Base-by-base conservation (phyloP, 1,140 invertebrate genomes). In the Brachionus angularis region DNA sequence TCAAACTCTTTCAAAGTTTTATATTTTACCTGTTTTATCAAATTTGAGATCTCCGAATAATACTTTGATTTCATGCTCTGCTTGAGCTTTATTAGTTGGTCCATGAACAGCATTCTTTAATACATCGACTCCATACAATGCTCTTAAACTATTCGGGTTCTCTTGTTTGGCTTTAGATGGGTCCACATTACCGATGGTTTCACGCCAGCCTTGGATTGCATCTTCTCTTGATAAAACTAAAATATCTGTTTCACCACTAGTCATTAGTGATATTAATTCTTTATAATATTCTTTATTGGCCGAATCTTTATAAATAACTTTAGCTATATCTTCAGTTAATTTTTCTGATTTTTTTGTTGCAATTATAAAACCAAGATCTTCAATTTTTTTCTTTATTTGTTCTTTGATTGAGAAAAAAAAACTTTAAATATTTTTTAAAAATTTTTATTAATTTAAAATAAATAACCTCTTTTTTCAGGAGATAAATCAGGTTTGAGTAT, bases 211-310 rank as follows among this genome's bases (percentile, higher is more conserved):
- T 23, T 77, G 73, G 18, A 81, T 77, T 33, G 80, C 80, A 74
- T 76, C 77, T 73, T 81, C 78, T 75, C 76, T 62, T 36, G 79
- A 77, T 21, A 82, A 74, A 39, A 82, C 78, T 78, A 81, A 79
- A 64, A 81, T 77, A 49, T 76, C 72, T 10, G 79, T 79, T n/a
- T 77, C 76, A 69, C 80, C 80, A 77, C 80, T 82, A 74, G 74
- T 74, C 79, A 82, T 79, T 47, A 79, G 75, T 42, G 78, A 73
- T 1, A 77, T 73, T 5, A 82, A 71, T 18, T 81, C 79, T 61
- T 77, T 73, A 69, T 74, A 82, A 73, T 79, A 80, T 12, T 78
- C 76, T 73, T 78, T 77, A 21, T 76, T 77, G 72, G 75, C 75
- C 27, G 76, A 74, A 33, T 79, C 74, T 21, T 74, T 72, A 67